These are phyloP conservation scores for Synodontis membranacea DNA, from an alignment of 2,113 vertebrate genomes.

Conservation along the genomic window DNA sequence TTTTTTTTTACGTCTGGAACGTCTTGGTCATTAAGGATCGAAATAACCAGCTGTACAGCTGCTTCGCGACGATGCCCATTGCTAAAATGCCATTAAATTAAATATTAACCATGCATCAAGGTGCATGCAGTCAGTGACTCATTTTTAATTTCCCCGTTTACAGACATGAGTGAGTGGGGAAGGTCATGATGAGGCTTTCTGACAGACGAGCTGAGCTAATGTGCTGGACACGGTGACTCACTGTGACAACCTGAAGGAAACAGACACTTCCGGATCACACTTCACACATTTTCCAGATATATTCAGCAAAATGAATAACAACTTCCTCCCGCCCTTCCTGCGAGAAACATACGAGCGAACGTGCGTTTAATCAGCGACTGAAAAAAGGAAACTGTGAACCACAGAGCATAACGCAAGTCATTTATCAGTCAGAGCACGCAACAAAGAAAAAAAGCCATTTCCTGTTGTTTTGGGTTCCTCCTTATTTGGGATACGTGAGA, in stretches of 20 bases:
- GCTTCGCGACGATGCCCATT: no score
- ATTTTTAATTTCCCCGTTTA: background rate
- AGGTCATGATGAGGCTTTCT: background rate
- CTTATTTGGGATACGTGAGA: slow-evolving; percentile 26
- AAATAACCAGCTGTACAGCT: background rate
- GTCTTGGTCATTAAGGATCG: background rate
- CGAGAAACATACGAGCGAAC: background rate
- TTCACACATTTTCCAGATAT: background rate
- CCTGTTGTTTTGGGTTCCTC: slow-evolving; percentile 30
- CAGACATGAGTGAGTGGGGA: background rate
- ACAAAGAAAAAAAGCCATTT: slow-evolving; percentile 25
- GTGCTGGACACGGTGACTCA: slow-evolving; percentile 45
- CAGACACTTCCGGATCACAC: background rate
- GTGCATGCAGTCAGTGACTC: background rate
- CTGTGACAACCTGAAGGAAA: slow-evolving; percentile 48
- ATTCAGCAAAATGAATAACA: slow-evolving; percentile 41
- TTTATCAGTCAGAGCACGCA: slow-evolving; percentile 41
- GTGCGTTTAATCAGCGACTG: slow-evolving; percentile 21
- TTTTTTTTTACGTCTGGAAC: background rate
- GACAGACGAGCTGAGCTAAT: slow-evolving; percentile 16
- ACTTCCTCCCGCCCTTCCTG: slow-evolving; percentile 19
- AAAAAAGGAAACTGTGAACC: background rate
- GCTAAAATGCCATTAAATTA: background rate
- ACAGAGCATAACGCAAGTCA: slow-evolving; percentile 37
- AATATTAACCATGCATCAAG: background rate